Percentiles rank a stretch among this genome's conserved stretches.
phyloP scores from a whole-genome alignment of 1,140 invertebrate genomes.

The Drosophila parabipectinata region DNA sequence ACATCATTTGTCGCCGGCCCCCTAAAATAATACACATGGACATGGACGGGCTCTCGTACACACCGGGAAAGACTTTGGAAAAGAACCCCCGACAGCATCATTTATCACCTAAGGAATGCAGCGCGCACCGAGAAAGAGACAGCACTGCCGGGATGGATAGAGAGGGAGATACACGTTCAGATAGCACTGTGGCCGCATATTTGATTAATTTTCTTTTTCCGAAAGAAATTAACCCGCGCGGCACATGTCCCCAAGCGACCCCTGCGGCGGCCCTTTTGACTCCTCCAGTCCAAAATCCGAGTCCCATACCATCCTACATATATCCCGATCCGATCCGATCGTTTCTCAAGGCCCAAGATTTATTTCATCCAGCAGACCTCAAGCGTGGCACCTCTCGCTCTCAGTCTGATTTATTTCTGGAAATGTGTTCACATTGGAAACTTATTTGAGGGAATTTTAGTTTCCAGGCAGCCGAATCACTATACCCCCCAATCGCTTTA shows the following conservation, averaged over 20 bases:
- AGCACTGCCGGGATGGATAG: slow-evolving; percentile 5
- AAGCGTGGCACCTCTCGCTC: slow-evolving; percentile 60
- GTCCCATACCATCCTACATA: slow-evolving; percentile 10
- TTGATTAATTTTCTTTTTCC: slow-evolving; percentile 84
- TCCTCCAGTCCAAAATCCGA: slow-evolving; percentile 36
- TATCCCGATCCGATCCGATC: slow-evolving; percentile 34
- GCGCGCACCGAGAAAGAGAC: slow-evolving; percentile 20
- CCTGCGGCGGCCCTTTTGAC: slow-evolving; percentile 70
- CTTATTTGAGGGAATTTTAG: slow-evolving; percentile 30
- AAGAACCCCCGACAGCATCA: slow-evolving; percentile 60
- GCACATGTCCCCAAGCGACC: slow-evolving; percentile 67
- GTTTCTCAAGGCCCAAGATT: slow-evolving; percentile 77
- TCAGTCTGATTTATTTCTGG: slow-evolving; percentile 72
- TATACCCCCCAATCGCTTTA: slow-evolving; percentile 24
- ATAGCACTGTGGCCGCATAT: slow-evolving; percentile 56
- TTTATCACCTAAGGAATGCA: slow-evolving; percentile 81
- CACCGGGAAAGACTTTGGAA: slow-evolving; percentile 3
- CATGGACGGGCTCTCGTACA: not conserved
- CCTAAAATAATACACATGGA: slow-evolving; percentile 46
- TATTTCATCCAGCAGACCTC: slow-evolving; percentile 70
- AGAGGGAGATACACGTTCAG: slow-evolving; percentile 34
- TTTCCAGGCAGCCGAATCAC: slow-evolving; percentile 31
- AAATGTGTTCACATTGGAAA: slow-evolving; percentile 34
- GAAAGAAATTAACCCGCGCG: slow-evolving; percentile 83
- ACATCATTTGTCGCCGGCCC: slow-evolving; percentile 82